Conservation (phyloP, 2,113 vertebrate genomes). For the Gymnocephalus cernua region DNA sequence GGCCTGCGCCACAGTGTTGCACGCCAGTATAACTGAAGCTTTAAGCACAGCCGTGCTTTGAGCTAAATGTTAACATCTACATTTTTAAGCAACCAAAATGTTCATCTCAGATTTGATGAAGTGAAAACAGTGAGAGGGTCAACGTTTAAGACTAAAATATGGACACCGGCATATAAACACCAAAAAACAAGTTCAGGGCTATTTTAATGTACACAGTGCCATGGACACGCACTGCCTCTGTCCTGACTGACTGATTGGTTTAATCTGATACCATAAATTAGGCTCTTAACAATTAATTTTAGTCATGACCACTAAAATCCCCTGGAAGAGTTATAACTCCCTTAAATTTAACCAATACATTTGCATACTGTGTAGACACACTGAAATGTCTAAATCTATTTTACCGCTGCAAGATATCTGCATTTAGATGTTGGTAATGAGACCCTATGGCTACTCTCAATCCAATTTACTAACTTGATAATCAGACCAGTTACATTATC, state of each 20-base stretch:
- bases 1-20: too few relatives aligned
- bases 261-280: neutral
- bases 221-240: too few relatives aligned
- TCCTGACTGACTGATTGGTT: neutral
- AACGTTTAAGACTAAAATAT: too few relatives aligned
- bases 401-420: constrained; percentile 21
- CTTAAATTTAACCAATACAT: neutral
- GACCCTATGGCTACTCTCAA: constrained; percentile 37
- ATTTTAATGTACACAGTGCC: too few relatives aligned
- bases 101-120: too few relatives aligned
- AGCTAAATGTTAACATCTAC: neutral
- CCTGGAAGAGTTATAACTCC: neutral
- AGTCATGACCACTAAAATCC: neutral
- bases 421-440: constrained; percentile 41
- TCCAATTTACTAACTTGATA: constrained; percentile 60
- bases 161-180: too few relatives aligned
- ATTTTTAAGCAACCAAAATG: too few relatives aligned
- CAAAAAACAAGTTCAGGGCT: too few relatives aligned
- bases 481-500: constrained; percentile 54
- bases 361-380: neutral
- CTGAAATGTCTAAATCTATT: constrained; percentile 29
- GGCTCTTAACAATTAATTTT: neutral
- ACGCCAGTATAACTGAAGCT: too few relatives aligned
- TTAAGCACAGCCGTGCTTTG: neutral
- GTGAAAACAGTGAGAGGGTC: too few relatives aligned